Conservation (phyloP, 2,797 vertebrate genomes). For the Pelochelys cantorii region DNA sequence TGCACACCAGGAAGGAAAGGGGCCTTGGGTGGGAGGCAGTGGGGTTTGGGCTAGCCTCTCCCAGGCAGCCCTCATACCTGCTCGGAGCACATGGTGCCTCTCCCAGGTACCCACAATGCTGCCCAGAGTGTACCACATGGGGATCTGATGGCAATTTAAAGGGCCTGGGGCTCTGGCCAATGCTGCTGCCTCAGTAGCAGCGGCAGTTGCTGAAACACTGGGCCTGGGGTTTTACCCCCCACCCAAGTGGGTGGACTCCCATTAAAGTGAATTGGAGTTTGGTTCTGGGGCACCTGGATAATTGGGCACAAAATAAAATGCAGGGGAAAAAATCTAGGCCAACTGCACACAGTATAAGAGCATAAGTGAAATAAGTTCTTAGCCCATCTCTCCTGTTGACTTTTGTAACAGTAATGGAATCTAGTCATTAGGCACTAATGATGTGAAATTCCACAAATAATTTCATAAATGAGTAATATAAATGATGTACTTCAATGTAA, state of each 20-base stretch:
- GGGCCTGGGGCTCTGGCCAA: no score
- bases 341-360: slow-evolving; percentile 73
- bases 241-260: neutral
- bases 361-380: slow-evolving; percentile 61
- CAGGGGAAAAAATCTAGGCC: slow-evolving; percentile 36
- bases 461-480: slow-evolving; percentile 45
- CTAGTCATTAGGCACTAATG: slow-evolving; percentile 48
- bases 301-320: slow-evolving; percentile 53
- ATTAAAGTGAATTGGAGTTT: accelerated
- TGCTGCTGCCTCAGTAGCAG: no score
- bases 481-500: slow-evolving; percentile 31
- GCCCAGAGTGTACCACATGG: no score
- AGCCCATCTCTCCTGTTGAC: slow-evolving; percentile 70
- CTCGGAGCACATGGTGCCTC: no score
- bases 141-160: no score
- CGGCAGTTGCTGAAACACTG: no score
- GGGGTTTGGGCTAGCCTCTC: no score
- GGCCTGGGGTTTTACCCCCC: no score
- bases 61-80: no score
- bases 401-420: slow-evolving; percentile 50
- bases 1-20: no score
- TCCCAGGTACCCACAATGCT: no score
- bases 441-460: slow-evolving; percentile 52
- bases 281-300: slow-evolving; percentile 44
- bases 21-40: no score